A percentile compares a stretch with the other conserved stretches of the same genome.
These are phyloP conservation scores for Drosophila austrosaltans DNA, from an alignment of 2,888 invertebrate species.

Conservation along the genomic window DNA sequence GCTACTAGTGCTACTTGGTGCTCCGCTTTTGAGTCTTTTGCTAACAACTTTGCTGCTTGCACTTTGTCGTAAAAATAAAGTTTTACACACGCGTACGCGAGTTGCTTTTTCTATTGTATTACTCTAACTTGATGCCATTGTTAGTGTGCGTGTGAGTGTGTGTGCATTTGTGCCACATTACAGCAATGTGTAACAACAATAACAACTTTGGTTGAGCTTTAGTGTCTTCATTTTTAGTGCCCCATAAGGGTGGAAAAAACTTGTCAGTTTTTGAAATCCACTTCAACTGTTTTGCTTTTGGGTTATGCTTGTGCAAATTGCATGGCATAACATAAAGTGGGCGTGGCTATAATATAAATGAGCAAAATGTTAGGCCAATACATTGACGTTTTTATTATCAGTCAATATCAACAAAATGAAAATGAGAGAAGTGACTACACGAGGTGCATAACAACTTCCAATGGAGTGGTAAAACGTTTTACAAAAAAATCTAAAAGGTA, in stretches of 20 bases:
- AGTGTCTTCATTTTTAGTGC: slow-evolving; percentile 70
- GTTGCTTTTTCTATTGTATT: slow-evolving; percentile 66
- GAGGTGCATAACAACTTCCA: too few species aligned
- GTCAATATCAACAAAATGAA: neutral
- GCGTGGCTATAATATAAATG: slow-evolving; percentile 37
- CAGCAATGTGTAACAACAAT: slow-evolving; percentile 52
- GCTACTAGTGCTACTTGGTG: slow-evolving; percentile 32
- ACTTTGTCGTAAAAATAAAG: slow-evolving; percentile 76
- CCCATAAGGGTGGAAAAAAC: slow-evolving; percentile 40
- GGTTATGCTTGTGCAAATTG: slow-evolving; percentile 44
- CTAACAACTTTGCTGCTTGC: slow-evolving; percentile 73
- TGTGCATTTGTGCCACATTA: slow-evolving; percentile 47
- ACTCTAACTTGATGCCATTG: slow-evolving; percentile 51
- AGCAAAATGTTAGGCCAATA: slow-evolving; percentile 40
- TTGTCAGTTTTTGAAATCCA: slow-evolving; percentile 40
- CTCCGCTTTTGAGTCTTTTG: slow-evolving; percentile 44
- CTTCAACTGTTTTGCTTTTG: slow-evolving; percentile 52
- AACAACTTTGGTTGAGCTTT: slow-evolving; percentile 42
- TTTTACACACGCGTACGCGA: slow-evolving; percentile 68
- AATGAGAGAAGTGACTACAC: neutral
- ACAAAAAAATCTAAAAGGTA: neutral
- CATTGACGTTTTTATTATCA: slow-evolving; percentile 31
- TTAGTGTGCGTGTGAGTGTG: slow-evolving; percentile 17
- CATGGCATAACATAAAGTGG: slow-evolving; percentile 44
- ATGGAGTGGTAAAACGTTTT: neutral